These are phyloP conservation scores for Syngnathus floridae DNA, from an alignment of 2,113 vertebrate genomes.

Conservation along the genomic window DNA sequence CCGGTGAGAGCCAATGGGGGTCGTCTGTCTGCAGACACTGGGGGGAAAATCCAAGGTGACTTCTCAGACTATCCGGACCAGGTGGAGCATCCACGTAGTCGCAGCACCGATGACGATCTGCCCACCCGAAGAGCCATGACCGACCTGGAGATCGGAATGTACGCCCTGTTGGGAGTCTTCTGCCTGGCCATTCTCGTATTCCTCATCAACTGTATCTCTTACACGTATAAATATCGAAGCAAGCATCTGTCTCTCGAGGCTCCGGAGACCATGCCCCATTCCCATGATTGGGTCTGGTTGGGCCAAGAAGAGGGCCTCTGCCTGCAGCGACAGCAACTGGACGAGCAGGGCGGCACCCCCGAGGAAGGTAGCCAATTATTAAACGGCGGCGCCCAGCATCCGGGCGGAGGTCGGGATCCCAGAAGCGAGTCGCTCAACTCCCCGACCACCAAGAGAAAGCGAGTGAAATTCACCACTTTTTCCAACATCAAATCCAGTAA, in stretches of 20 bases:
- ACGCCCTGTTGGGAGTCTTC: slow-evolving; percentile 91
- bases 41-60: slow-evolving; percentile 75
- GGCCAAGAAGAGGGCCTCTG: slow-evolving; percentile 79
- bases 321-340: slow-evolving; percentile 73
- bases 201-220: slow-evolving; percentile 90
- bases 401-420: slow-evolving; percentile 62
- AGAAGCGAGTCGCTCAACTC: slow-evolving; percentile 72
- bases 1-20: slow-evolving; percentile 67
- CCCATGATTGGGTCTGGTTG: slow-evolving; percentile 98
- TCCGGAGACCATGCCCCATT: slow-evolving; percentile 78
- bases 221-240: slow-evolving; percentile 84
- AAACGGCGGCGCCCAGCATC: slow-evolving; percentile 67
- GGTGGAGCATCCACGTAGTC: slow-evolving; percentile 72
- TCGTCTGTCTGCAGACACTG: slow-evolving; percentile 61
- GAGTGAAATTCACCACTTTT: slow-evolving; percentile 91
- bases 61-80: slow-evolving; percentile 84
- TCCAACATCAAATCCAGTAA: slow-evolving; percentile 78
- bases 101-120: slow-evolving; percentile 72
- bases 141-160: slow-evolving; percentile 94
- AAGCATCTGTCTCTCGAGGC: slow-evolving; percentile 85
- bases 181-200: slow-evolving; percentile 94
- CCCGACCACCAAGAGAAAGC: slow-evolving; percentile 83
- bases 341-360: slow-evolving; percentile 70
- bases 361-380: slow-evolving; percentile 78
- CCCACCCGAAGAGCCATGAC: slow-evolving; percentile 77